Evolutionary conservation across 2,113 vertebrate genomes (phyloP).

Genomic region (Neotragus pygmaeus): DNA sequence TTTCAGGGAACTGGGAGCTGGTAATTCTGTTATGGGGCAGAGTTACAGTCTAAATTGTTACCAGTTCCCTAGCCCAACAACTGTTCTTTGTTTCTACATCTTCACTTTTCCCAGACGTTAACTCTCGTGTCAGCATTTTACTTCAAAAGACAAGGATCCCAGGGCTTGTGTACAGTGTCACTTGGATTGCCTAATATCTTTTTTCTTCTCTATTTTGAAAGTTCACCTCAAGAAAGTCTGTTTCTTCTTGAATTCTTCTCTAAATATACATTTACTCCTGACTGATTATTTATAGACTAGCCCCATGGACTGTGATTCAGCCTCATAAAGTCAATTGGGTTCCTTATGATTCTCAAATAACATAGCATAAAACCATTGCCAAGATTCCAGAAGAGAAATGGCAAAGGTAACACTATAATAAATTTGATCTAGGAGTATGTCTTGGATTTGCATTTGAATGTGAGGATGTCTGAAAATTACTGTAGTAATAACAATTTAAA

Average conservation of each 20-base stretch:
- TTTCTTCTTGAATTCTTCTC: constrained; percentile 34
- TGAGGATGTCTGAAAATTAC: not conserved
- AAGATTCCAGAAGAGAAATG: not conserved
- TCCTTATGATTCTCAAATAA: not conserved
- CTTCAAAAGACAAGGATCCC: not conserved
- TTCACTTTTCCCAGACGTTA: not conserved
- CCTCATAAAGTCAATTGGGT: not conserved
- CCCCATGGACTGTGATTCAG: not conserved
- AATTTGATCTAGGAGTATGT: not conserved
- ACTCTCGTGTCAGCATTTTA: not conserved
- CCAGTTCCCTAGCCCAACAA: not conserved
- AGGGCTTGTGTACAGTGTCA: not conserved
- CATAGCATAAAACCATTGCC: not conserved
- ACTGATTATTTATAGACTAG: not conserved
- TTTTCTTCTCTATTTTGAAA: constrained; percentile 15
- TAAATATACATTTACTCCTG: not conserved
- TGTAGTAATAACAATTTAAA: not conserved
- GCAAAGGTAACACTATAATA: not conserved
- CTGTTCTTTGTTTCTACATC: not conserved
- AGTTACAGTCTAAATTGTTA: not conserved
- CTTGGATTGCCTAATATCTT: constrained; percentile 13
- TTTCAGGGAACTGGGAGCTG: not conserved
- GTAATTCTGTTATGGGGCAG: not conserved
- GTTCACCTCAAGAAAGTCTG: not conserved
- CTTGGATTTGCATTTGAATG: constrained; percentile 16